These are phyloP conservation scores for Xestia sexstrigata DNA, from an alignment of 2,888 invertebrate species.

Conservation along the genomic window DNA sequence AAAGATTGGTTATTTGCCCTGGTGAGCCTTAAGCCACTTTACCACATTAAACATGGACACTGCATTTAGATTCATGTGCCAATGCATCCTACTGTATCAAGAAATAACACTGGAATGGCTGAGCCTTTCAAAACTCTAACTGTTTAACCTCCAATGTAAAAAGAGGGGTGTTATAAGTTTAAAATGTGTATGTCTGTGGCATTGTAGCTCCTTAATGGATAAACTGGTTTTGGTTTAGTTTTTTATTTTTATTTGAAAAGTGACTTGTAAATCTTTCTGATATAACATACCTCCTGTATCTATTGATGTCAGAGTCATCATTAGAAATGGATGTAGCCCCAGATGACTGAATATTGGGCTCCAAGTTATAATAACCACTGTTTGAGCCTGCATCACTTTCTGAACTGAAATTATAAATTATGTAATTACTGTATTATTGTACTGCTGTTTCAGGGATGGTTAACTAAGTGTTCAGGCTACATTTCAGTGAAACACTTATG, in stretches of 20 bases:
- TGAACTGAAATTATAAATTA: constrained; percentile 69
- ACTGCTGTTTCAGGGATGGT: background rate
- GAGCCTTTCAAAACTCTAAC: background rate
- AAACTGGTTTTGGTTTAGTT: background rate
- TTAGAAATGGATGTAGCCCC: constrained; percentile 76
- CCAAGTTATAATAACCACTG: constrained; percentile 76
- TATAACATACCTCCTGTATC: constrained; percentile 69
- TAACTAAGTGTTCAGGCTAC: background rate
- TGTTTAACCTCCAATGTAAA: background rate
- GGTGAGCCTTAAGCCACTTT: background rate
- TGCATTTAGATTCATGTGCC: background rate
- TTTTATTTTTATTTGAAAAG: background rate
- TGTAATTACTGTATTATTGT: background rate
- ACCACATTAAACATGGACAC: background rate
- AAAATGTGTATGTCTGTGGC: background rate
- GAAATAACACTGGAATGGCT: background rate
- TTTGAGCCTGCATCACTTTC: constrained; percentile 75
- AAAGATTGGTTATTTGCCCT: background rate
- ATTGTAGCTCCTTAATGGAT: accelerated
- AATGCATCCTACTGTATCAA: background rate
- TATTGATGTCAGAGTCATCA: constrained; percentile 68
- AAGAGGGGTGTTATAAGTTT: background rate
- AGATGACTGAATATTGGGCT: constrained; percentile 73
- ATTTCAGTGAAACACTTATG: background rate
- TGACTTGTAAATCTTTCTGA: background rate